phyloP scores from a whole-genome alignment of 2,797 vertebrate species.

The Acrossocheilus fasciatus region DNA sequence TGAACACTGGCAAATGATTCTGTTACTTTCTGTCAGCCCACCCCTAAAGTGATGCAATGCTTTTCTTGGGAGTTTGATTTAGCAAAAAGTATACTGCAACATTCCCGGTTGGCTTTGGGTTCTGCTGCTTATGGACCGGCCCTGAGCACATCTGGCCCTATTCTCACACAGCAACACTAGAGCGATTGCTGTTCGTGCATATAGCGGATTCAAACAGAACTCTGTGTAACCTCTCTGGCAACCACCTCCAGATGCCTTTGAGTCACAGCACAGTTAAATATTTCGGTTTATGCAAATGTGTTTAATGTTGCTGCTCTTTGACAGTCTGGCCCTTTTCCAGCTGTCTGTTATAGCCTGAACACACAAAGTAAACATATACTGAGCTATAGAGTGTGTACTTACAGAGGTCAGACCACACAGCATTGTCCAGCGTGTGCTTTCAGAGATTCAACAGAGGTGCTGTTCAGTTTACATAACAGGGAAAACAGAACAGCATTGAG shows the following conservation, averaged over 20 bases:
- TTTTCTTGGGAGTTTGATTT: background rate
- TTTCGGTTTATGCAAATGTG: background rate
- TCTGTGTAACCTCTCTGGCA: constrained; percentile 45
- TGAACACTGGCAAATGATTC: background rate
- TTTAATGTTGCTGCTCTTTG: constrained; percentile 16
- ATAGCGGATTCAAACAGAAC: constrained; percentile 44
- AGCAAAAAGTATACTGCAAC: background rate
- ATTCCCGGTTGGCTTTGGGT: constrained; percentile 15
- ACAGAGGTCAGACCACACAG: constrained; percentile 31
- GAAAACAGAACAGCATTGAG: background rate
- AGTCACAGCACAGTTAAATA: constrained; percentile 3
- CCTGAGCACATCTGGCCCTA: constrained; percentile 33
- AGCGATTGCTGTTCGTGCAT: constrained; percentile 33
- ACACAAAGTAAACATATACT: constrained; percentile 19
- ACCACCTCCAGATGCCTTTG: constrained; percentile 53
- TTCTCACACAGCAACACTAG: constrained; percentile 41
- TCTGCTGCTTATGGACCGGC: constrained; percentile 23
- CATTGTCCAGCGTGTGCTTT: background rate
- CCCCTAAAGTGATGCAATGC: background rate
- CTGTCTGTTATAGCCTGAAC: background rate
- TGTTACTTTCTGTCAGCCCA: background rate
- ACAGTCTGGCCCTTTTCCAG: background rate
- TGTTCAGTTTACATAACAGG: constrained; percentile 11
- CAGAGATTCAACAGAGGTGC: background rate
- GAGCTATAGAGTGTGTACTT: constrained; percentile 18